These are phyloP conservation scores for Panagrolaimus sp. DNA, from an alignment of 1,140 invertebrate species.

Conservation along the genomic window DNA sequence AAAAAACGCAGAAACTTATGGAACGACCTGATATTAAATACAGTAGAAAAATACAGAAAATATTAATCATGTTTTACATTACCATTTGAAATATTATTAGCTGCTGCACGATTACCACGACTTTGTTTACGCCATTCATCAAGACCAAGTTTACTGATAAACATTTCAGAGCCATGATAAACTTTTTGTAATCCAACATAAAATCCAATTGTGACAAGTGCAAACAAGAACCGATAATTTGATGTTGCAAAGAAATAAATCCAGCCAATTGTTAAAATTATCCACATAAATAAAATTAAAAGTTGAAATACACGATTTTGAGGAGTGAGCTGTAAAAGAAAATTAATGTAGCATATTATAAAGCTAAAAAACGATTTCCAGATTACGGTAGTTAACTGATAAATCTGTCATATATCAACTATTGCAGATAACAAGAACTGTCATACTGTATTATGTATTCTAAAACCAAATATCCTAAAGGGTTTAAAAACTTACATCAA, in stretches of 20 bases:
- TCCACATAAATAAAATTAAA: conserved; percentile 37
- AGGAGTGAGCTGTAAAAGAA: conserved; percentile 36
- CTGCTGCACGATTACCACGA: no score
- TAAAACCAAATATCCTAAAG: no score
- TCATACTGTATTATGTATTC: no score
- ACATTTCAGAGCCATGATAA: conserved; percentile 49
- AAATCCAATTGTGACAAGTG: conserved; percentile 36
- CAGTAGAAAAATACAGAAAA: no score
- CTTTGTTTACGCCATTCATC: background rate
- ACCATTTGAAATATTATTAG: no score
- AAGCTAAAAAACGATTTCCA: no score
- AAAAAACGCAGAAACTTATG: no score
- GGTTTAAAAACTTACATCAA: conserved; percentile 20
- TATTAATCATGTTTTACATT: no score
- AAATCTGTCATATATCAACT: no score
- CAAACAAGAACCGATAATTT: conserved; percentile 24
- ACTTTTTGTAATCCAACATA: conserved; percentile 38
- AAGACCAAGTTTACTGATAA: conserved; percentile 15
- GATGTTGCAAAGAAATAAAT: conserved; percentile 39
- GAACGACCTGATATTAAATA: no score
- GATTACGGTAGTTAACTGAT: no score
- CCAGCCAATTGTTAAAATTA: conserved; percentile 38
- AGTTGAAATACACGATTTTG: conserved; percentile 31
- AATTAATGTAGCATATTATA: conserved; percentile 10
- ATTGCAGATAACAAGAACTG: no score